These are phyloP conservation scores for Notodonta dromedarius DNA, from an alignment of 2,888 invertebrate species.

Conservation along the genomic window DNA sequence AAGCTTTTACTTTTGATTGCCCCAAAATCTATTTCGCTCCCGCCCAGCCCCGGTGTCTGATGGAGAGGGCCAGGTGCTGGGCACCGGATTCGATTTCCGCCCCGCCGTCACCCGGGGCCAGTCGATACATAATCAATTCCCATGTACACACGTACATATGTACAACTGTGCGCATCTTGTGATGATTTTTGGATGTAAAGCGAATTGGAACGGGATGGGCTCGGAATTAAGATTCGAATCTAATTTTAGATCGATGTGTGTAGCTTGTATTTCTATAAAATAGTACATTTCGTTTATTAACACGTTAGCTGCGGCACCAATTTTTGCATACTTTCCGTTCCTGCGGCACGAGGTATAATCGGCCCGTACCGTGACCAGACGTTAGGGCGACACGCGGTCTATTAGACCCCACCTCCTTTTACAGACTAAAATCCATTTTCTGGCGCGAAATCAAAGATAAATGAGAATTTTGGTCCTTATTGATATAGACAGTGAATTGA, in stretches of 20 bases:
- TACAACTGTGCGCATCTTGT: conserved; percentile 30
- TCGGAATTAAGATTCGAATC: conserved; percentile 1
- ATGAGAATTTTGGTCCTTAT: too few relatives aligned
- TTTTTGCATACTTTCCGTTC: too few relatives aligned
- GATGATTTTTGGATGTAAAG: conserved; percentile 20
- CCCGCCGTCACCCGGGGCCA: conserved; percentile 43
- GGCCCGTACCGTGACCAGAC: too few relatives aligned
- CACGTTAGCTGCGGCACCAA: too few relatives aligned
- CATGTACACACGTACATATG: conserved; percentile 23
- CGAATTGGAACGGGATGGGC: conserved; percentile 22
- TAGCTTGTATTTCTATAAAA: too few relatives aligned
- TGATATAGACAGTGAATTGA: too few relatives aligned
- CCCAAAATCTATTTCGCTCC: conserved; percentile 5
- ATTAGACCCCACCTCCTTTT: too few relatives aligned
- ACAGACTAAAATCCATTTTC: too few relatives aligned
- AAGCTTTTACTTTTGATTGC: neutral
- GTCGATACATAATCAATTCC: conserved; percentile 42
- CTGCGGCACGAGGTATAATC: too few relatives aligned
- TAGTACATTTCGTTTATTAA: too few relatives aligned
- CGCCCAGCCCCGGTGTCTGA: conserved; percentile 1
- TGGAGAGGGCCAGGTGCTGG: conserved; percentile 42
- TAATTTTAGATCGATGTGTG: neutral
- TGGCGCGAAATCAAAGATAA: too few relatives aligned
- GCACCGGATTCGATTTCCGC: conserved; percentile 63
- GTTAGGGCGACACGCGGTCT: too few relatives aligned